Conservation (phyloP, 1,140 invertebrate species). For the Drosophila jambulina region DNA sequence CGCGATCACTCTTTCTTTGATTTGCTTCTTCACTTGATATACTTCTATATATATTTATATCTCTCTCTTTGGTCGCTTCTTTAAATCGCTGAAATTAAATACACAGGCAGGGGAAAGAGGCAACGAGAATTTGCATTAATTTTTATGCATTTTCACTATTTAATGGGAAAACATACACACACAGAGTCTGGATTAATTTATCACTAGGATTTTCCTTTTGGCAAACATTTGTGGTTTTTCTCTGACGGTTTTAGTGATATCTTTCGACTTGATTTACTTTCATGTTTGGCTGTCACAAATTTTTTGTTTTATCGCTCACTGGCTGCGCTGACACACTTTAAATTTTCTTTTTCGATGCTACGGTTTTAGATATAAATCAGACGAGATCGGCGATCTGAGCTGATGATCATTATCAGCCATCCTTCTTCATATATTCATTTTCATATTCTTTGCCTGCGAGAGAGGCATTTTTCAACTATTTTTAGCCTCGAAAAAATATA, state of each 20-base stretch:
- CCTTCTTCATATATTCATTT: slow-evolving; percentile 80
- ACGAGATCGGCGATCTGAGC: slow-evolving; percentile 50
- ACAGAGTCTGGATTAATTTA: slow-evolving; percentile 33
- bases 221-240: slow-evolving; percentile 41
- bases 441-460: slow-evolving; percentile 60
- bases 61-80: slow-evolving; percentile 67
- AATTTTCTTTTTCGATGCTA: slow-evolving; percentile 15
- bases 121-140: slow-evolving; percentile 32
- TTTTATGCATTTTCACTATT: slow-evolving; percentile 26
- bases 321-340: slow-evolving; percentile 2
- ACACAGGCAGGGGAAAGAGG: slow-evolving; percentile 9
- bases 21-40: slow-evolving; percentile 82
- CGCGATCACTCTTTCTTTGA: slow-evolving; percentile 75
- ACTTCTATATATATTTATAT: slow-evolving; percentile 63
- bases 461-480: slow-evolving; percentile 70
- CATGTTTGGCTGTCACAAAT: slow-evolving; percentile 40
- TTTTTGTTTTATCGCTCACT: slow-evolving; percentile 34
- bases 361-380: slow-evolving; percentile 47
- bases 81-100: slow-evolving; percentile 68
- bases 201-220: slow-evolving; percentile 40
- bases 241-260: slow-evolving; percentile 26
- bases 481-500: slow-evolving; percentile 62
- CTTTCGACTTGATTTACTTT: slow-evolving; percentile 32
- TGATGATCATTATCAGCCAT: slow-evolving; percentile 58
- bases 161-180: slow-evolving; percentile 8